Evolutionary conservation across 2,888 invertebrate species (phyloP), one percentile per base, ranked within the genome.

Genomic region (Zaprionus bogoriensis): DNA sequence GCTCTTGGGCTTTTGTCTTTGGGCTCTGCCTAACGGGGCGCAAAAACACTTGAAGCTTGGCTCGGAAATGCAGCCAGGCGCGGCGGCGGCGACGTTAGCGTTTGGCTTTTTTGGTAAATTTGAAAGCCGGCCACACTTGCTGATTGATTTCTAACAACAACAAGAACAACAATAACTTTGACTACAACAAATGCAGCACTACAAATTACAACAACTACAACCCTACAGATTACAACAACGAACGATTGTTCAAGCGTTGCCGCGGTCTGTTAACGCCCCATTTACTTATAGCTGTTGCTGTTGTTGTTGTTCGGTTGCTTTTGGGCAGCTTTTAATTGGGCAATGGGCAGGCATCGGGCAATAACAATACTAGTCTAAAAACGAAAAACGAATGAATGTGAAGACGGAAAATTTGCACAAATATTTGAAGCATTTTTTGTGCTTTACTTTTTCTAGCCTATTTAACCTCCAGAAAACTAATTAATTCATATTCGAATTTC

Each of bases 91-190:
- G 38, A 2, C 3, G 3, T 41, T 41, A 10, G 47, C n/a, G 42
- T 54, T 66, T 55, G 62, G 53, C 41, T 47, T 51, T 61, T 47
- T 48, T 68, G 60, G 58, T 45, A 44, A 57, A 75, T 85, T 78
- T 80, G 85, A 85, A 85, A 85, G 79, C 76, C 76, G 72, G 79
- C 85, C 63, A 63, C 85, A 79, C 85, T 82, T 85, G 82, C 61
- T 80, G 85, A 82, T 80, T 85, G 79, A 80, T 80, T 80, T 82
- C 72, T 64, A 44, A 12, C 53, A 64, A 42, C 36, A 55, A 22
- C 45, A 53, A 39, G 19, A 50, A 41, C 36, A 39, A 7, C 32
- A 47, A 54, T 12, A 19, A 45, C 20, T 39, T 39, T 22, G 36
- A 45, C 48, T 44, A 41, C 39, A 54, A 73, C 38, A 44, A 30